Conservation (phyloP, 2,797 vertebrate species). For the Coreius guichenoti region DNA sequence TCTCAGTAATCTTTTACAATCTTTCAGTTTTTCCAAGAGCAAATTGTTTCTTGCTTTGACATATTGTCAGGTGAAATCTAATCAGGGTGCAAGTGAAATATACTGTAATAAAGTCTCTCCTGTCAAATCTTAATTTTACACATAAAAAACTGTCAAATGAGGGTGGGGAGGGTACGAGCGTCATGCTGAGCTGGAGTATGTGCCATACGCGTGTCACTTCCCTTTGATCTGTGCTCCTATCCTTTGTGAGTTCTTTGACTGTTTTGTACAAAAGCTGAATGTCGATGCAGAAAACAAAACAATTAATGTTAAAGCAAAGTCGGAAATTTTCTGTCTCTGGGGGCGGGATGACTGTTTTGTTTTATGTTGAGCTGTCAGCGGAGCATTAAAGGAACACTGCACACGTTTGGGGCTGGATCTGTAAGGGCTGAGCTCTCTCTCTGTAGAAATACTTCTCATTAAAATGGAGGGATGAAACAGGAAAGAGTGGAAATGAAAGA, state of each 20-base stretch:
- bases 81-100: conserved; percentile 21
- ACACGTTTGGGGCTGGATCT: conserved; percentile 1
- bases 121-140: conserved; percentile 33
- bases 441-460: conserved; percentile 10
- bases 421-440: background rate
- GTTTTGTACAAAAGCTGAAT: conserved; percentile 21
- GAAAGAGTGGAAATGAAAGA: conserved; percentile 15
- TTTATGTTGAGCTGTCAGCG: conserved; percentile 23
- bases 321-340: conserved; percentile 22
- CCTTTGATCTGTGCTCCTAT: conserved; percentile 42
- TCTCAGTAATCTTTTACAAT: conserved; percentile 18
- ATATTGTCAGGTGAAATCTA: conserved; percentile 31
- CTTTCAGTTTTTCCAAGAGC: conserved; percentile 9
- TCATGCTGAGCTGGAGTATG: background rate
- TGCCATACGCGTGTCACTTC: conserved; percentile 41
- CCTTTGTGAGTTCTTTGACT: conserved; percentile 44
- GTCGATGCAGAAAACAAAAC: conserved; percentile 29
- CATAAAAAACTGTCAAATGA: background rate
- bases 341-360: conserved; percentile 8
- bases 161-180: background rate
- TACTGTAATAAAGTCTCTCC: conserved; percentile 19
- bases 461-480: conserved; percentile 34
- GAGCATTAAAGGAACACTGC: background rate
- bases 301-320: conserved; percentile 44
- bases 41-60: conserved; percentile 19